Base-by-base conservation (phyloP, 2,797 vertebrate genomes). In the Spatula versicolor region DNA sequence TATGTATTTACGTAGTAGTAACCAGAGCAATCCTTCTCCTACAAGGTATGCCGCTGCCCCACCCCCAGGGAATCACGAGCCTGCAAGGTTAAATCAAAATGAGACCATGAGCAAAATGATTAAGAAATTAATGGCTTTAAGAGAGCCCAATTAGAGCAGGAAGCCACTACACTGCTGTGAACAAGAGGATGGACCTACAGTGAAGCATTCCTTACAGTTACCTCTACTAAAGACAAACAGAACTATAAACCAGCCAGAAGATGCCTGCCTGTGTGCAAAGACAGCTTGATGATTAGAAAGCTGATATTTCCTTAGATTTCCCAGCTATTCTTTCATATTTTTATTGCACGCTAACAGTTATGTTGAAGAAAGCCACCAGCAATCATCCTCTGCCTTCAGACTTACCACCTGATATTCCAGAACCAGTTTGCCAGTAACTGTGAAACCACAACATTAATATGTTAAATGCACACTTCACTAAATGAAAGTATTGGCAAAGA, bases 341-440 rank as follows among this genome's bases (percentile, higher is more conserved):
- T 60, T 60, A 95, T 39, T 0, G 0, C 58, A 83, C 41, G 73
- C 64, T 41, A 93, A 92, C 68, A 64, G 80, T 75, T 86, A 83
- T 3, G 4, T 86, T 94, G 92, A 90, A 92, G 48, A 93, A 93
- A 94, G 45, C 45, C 46, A 74, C 35, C 64, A 92, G 64, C 5
- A 10, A 55, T 46, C 39, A 91, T 71, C 76, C 76, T 66, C 88
- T 88, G 35, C 59, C 91, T 89, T 81, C 79, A 93, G 78, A 66
- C 30, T 77, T 55, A 17, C 4, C 41, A 92, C 62, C 69, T 52
- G n/a, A 45, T n/a, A 20, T 31, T 72, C 93, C 66, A 85, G 52
- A 94, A 90, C 50, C 60, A 93, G 41, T 79, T 72, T 88, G 77
- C 66, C 67, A 91, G 43, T 88, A 95, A 91, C 95, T 66, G 86